A percentile compares a stretch with the other conserved stretches of the same genome.
These are phyloP conservation scores for Poecile atricapillus DNA, from an alignment of 2,113 vertebrate species.

Conservation along the genomic window DNA sequence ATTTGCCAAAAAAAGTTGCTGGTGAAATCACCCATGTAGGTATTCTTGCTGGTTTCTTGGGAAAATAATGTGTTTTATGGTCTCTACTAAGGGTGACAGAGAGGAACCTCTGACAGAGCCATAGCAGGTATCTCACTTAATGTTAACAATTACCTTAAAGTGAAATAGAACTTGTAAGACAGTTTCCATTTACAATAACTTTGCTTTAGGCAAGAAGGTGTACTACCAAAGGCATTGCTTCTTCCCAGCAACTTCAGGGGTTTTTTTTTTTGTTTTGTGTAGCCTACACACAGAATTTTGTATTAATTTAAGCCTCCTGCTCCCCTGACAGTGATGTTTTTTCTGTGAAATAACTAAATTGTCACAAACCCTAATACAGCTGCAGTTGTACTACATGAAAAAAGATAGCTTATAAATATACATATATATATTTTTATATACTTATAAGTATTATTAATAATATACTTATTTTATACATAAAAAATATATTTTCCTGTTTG, in stretches of 20 bases:
- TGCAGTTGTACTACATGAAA: not conserved
- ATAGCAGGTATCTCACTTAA: not conserved
- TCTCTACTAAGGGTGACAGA: not conserved
- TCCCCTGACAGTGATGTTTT: not conserved
- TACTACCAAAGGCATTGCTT: not conserved
- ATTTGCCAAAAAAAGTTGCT: slow-evolving; percentile 4
- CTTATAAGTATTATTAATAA: too few relatives aligned
- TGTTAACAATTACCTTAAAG: not conserved
- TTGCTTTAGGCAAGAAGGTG: not conserved
- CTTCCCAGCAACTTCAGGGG: not conserved
- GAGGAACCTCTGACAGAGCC: not conserved
- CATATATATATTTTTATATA: too few relatives aligned
- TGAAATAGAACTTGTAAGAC: not conserved
- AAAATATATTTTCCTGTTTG: not conserved
- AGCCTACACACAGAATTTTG: not conserved
- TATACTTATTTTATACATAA: not conserved
- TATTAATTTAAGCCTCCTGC: not conserved
- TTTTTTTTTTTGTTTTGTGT: not conserved
- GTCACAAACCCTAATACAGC: not conserved
- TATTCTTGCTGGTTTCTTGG: not conserved
- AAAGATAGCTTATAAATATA: not conserved
- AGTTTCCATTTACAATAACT: not conserved
- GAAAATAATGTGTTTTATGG: not conserved
- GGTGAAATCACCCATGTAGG: not conserved
- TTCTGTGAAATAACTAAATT: not conserved